Evolutionary conservation across 2,888 invertebrate genomes (phyloP).

Genomic region (Andrena bicolor): DNA sequence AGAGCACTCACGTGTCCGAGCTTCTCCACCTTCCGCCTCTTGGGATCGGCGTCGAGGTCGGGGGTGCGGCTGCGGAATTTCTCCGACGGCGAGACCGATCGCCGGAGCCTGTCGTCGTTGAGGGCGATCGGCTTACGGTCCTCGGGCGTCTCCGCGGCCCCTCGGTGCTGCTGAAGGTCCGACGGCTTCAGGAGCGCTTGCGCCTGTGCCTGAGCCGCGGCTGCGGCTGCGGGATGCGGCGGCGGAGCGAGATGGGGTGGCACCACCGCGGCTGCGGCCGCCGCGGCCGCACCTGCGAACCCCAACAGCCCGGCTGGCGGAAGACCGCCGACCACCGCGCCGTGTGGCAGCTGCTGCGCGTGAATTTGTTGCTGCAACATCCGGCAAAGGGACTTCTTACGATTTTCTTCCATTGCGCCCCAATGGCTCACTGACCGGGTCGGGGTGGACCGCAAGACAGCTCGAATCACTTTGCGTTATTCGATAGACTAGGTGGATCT

Average conservation of each 20-base stretch:
- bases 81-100: slow-evolving; percentile 93
- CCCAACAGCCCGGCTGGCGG: slow-evolving; percentile 86
- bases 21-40: slow-evolving; percentile 94
- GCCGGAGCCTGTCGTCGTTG: slow-evolving; percentile 86
- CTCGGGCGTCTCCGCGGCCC: slow-evolving; percentile 85
- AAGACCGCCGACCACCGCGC: slow-evolving; percentile 86
- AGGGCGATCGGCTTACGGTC: slow-evolving; percentile 87
- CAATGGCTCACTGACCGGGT: too few species aligned
- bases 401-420: not conserved
- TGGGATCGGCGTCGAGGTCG: slow-evolving; percentile 90
- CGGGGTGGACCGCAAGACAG: too few species aligned
- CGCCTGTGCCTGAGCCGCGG: slow-evolving; percentile 84
- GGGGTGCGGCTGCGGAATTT: slow-evolving; percentile 93
- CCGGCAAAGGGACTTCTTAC: slow-evolving; percentile 31
- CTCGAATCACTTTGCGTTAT: too few species aligned
- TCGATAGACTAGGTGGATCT: too few species aligned
- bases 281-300: slow-evolving; percentile 86
- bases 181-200: slow-evolving; percentile 83
- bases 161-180: slow-evolving; percentile 85
- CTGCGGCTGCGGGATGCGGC: slow-evolving; percentile 86
- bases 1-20: slow-evolving; percentile 91
- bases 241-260: slow-evolving; percentile 87
- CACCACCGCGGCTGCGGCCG: slow-evolving; percentile 84
- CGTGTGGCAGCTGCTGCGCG: slow-evolving; percentile 92
- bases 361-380: slow-evolving; percentile 93